Evolutionary conservation across 2,888 invertebrate genomes (phyloP).

Genomic region (Drosophila suboccidentalis): DNA sequence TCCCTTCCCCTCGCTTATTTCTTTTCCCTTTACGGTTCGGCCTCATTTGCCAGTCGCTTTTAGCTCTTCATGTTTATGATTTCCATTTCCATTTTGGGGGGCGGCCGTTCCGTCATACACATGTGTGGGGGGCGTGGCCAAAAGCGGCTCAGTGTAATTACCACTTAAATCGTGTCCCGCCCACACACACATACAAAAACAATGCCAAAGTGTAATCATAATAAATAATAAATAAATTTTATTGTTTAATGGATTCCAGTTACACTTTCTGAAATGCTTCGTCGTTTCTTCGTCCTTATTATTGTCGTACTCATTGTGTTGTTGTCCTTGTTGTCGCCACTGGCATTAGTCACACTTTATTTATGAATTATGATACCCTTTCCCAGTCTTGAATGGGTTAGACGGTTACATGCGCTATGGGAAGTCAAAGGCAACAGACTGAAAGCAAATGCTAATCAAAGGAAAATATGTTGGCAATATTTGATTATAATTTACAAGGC

Average conservation of each 20-base stretch:
- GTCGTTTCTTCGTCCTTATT: slow-evolving; percentile 22
- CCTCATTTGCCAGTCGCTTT: slow-evolving; percentile 76
- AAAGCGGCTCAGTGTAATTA: slow-evolving; percentile 70
- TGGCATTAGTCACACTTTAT: slow-evolving; percentile 82
- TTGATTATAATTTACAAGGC: background rate
- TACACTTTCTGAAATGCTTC: slow-evolving; percentile 63
- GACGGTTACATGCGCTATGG: slow-evolving; percentile 30
- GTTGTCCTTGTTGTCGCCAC: slow-evolving; percentile 49
- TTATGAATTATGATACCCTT: slow-evolving; percentile 77
- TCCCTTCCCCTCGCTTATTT: background rate
- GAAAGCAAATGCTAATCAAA: background rate
- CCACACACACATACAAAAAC: slow-evolving; percentile 39
- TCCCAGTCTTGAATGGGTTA: slow-evolving; percentile 46
- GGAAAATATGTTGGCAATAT: background rate
- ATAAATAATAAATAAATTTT: slow-evolving; percentile 83
- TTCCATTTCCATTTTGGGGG: slow-evolving; percentile 63
- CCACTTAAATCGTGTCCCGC: slow-evolving; percentile 70
- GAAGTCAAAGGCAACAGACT: background rate
- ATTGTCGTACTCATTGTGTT: slow-evolving; percentile 19
- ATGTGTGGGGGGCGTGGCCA: slow-evolving; percentile 52
- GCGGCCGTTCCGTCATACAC: slow-evolving; percentile 37
- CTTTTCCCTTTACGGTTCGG: slow-evolving; percentile 44
- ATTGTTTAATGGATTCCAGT: slow-evolving; percentile 81
- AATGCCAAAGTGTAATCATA: slow-evolving; percentile 75
- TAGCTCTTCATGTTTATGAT: slow-evolving; percentile 78